A percentile compares a stretch with the other conserved stretches of the same genome.
These are phyloP conservation scores for Lamellibrachia columna DNA, from an alignment of 2,888 invertebrate species.

Conservation along the genomic window DNA sequence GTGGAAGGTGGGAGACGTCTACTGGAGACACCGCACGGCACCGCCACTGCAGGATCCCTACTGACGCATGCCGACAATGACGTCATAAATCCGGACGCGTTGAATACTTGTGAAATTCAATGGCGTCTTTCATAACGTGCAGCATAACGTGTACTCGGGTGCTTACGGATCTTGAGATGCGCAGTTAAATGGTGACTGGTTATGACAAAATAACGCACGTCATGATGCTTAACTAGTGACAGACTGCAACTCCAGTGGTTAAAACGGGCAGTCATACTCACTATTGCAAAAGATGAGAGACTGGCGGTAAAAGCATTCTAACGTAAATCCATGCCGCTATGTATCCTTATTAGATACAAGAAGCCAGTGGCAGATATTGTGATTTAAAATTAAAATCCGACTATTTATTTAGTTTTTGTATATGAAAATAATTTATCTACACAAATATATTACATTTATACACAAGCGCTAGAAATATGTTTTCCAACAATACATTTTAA, in stretches of 20 bases:
- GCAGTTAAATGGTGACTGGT: background rate
- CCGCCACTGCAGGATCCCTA: conserved; percentile 28
- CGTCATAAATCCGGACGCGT: background rate
- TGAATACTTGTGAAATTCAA: background rate
- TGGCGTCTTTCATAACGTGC: background rate
- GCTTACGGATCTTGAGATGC: background rate
- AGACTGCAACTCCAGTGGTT: background rate
- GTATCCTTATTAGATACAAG: background rate
- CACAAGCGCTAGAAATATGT: too few species aligned
- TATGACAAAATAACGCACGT: background rate
- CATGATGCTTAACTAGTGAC: background rate
- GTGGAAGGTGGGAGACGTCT: conserved; percentile 50
- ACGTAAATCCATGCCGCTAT: background rate
- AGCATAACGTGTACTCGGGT: background rate
- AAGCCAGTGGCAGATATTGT: background rate
- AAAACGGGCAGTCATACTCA: background rate
- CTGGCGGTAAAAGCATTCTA: background rate
- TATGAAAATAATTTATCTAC: background rate
- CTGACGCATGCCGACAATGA: conserved; percentile 18
- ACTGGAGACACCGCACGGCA: conserved; percentile 43
- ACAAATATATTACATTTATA: too few species aligned
- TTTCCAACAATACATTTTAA: too few species aligned
- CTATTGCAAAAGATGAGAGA: background rate
- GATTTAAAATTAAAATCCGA: background rate
- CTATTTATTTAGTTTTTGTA: background rate